A percentile compares a stretch with the other conserved stretches of the same genome.
These are phyloP conservation scores for Callorhinus ursinus DNA, from an alignment of 2,113 vertebrate genomes.

Conservation along the genomic window DNA sequence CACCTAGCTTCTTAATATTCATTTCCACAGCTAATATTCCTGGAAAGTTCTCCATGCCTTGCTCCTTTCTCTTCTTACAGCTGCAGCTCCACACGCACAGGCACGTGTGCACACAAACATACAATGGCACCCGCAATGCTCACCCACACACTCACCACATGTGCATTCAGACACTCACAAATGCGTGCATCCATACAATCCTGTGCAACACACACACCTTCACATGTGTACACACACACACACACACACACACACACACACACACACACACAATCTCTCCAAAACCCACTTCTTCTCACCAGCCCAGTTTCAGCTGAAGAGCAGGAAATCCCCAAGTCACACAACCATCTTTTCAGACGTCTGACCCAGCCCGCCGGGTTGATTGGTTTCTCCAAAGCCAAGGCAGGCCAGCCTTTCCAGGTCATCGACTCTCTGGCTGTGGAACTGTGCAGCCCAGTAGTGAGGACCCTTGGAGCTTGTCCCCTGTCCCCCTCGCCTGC, in stretches of 20 bases:
- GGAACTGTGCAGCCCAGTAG: accelerated
- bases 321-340: background rate
- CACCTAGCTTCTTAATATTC: background rate
- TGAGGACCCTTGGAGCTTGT: accelerated
- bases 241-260: background rate
- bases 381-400: background rate
- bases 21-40: background rate
- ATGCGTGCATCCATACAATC: background rate
- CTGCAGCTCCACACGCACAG: background rate
- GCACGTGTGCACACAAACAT: accelerated
- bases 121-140: background rate
- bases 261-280: background rate
- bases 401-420: accelerated
- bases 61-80: background rate
- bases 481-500: no score
- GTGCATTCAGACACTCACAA: background rate
- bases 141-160: background rate
- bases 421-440: background rate
- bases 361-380: accelerated
- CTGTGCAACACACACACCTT: background rate
- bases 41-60: background rate
- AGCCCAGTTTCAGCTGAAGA: background rate
- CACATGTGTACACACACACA: accelerated
- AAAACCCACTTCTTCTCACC: background rate
- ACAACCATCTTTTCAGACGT: background rate